Evolutionary conservation across 2,113 vertebrate genomes (phyloP).

Genomic region (Erinaceus europaeus): DNA sequence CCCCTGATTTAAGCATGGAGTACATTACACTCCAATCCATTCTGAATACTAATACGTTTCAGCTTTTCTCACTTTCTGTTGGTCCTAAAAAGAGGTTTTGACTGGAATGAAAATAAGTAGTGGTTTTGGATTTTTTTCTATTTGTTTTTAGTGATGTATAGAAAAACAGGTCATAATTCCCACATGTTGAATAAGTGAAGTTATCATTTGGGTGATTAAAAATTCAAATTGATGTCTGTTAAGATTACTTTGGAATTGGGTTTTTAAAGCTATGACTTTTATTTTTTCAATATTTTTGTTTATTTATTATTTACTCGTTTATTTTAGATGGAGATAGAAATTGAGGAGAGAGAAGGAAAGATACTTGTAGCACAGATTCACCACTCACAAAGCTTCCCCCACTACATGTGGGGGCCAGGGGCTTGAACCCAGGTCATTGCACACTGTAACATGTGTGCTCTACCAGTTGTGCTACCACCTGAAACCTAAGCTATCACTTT

Average conservation of each 20-base stretch:
- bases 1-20: conserved; percentile 64
- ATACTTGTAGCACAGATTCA: no score
- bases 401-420: no score
- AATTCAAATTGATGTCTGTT: background rate
- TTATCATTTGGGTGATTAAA: background rate
- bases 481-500: no score
- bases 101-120: conserved; percentile 21
- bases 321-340: no score
- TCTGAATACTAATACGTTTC: conserved; percentile 60
- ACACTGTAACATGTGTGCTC: no score
- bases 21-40: conserved; percentile 27
- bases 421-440: no score
- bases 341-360: no score
- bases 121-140: background rate
- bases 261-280: no score
- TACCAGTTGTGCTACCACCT: no score
- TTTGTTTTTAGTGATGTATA: background rate
- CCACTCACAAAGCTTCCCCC: no score
- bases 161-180: background rate
- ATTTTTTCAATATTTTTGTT: no score
- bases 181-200: background rate
- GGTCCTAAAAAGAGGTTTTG: background rate
- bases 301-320: no score
- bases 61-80: background rate
- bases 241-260: background rate